A percentile compares a stretch with the other conserved stretches of the same genome.
Evolutionary conservation across 1,140 invertebrate genomes (phyloP).

Genomic region (Megalopta genalis): DNA sequence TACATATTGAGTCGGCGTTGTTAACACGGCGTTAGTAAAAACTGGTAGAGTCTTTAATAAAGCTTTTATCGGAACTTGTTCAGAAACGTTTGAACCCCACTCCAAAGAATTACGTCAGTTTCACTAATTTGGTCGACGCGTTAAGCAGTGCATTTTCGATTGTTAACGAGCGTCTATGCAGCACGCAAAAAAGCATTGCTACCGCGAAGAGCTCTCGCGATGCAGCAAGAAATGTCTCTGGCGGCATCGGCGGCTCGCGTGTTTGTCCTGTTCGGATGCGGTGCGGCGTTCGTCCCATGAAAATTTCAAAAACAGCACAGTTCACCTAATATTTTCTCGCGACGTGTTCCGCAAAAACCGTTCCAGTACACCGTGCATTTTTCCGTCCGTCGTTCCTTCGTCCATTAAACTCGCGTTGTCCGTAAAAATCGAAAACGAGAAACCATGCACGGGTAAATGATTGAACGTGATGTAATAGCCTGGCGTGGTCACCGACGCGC

Average conservation of each 20-base stretch:
- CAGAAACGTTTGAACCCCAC: no score
- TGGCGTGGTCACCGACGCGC: not conserved
- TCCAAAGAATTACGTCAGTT: constrained; percentile 33
- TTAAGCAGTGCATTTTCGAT: constrained; percentile 42
- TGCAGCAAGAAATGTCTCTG: not conserved
- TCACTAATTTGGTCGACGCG: constrained; percentile 28
- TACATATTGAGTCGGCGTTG: no score
- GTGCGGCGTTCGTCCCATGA: constrained; percentile 14
- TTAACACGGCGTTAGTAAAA: no score
- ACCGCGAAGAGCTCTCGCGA: not conserved
- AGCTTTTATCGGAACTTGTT: not conserved
- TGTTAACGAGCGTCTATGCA: constrained; percentile 36
- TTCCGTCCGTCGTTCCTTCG: not conserved
- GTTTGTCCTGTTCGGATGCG: not conserved
- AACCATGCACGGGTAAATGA: not conserved
- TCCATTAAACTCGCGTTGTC: not conserved
- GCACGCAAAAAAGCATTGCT: not conserved
- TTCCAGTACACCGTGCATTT: not conserved
- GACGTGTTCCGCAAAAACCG: not conserved
- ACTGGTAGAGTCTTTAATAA: no score
- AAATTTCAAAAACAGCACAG: not conserved
- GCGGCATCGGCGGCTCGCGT: not conserved
- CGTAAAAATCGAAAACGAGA: not conserved
- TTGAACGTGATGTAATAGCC: constrained; percentile 1
- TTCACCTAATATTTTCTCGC: constrained; percentile 2